Conservation (phyloP, 2,113 vertebrate species). For the Stercorarius parasiticus region DNA sequence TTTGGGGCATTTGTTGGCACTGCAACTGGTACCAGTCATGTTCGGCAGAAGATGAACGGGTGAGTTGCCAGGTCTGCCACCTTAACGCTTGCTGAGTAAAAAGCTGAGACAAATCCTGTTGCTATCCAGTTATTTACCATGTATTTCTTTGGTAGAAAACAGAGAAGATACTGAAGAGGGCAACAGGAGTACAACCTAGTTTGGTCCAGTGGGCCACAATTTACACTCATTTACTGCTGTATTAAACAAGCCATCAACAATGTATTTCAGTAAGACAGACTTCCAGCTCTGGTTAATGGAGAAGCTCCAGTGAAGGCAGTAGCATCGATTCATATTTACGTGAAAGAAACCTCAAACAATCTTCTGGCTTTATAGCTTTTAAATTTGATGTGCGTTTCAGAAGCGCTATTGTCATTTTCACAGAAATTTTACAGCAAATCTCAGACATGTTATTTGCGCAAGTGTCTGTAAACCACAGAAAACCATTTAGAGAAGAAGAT, state of each 20-base stretch:
- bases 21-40: neutral
- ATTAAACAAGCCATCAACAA: neutral
- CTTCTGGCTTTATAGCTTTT: neutral
- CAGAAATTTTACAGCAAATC: neutral
- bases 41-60: neutral
- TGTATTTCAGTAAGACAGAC: neutral
- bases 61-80: neutral
- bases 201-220: neutral
- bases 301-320: neutral
- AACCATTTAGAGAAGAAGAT: neutral
- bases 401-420: neutral
- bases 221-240: neutral
- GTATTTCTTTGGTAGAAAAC: neutral
- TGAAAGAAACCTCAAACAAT: neutral
- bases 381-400: neutral
- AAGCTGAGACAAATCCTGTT: neutral
- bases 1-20: neutral
- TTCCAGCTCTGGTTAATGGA: neutral
- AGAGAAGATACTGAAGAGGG: neutral
- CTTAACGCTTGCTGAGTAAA: neutral
- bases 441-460: neutral
- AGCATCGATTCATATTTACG: neutral
- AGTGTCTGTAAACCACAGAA: neutral
- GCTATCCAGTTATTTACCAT: neutral
- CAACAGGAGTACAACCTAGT: neutral